Base-by-base conservation (phyloP, 2,888 invertebrate genomes). In the Caenorhabditis sp. region DNA sequence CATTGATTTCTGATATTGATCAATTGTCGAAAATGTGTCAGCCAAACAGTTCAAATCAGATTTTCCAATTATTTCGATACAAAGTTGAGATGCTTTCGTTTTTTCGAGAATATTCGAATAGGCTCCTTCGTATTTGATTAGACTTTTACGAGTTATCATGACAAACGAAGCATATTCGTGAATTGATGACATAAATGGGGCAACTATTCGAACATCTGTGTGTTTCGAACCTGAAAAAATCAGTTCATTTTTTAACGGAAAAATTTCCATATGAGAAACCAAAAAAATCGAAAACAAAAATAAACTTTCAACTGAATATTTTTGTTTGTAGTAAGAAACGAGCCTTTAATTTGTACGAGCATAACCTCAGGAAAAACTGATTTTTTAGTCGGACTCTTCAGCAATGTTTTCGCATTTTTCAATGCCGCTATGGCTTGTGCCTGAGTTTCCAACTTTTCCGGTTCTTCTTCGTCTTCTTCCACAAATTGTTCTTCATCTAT, bases 21-120 rank as follows among this genome's bases (percentile, higher is more conserved):
- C 57, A 36, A 36, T 36, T 36, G n/a, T 58, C 8, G 49, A 31
- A 57, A 37, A 60, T 64, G 70, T 50, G 27, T 68, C 68, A 3
- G 82, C 83, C 1, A 55, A 10, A 36, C 82, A 81, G 23, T 67
- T 66, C 19, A 85, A 62, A 68, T 85, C 83, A n/a, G 76, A 66
- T 23, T 78, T 78, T 36, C 83, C 76, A 1, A 76, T 58, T 23
- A 85, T 77, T 10, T 76, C 76, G 37, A 77, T 79, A 27, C 81
- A 81, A 8, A 85, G 66, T 71, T 84, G 84, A 17, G 81, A 68
- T 12, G 82, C 82, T 67, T 82, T 84, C 0, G 81, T 81, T 49
- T 71, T 77, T 58, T 83, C 84, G 50, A 81, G 49, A 37, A 84
- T 78, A 21, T 76, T 80, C 14, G 80, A 72, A 21, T 78, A 53